Evolutionary conservation across 1,140 invertebrate genomes (phyloP).

Genomic region (Odontomachus brunneus): DNA sequence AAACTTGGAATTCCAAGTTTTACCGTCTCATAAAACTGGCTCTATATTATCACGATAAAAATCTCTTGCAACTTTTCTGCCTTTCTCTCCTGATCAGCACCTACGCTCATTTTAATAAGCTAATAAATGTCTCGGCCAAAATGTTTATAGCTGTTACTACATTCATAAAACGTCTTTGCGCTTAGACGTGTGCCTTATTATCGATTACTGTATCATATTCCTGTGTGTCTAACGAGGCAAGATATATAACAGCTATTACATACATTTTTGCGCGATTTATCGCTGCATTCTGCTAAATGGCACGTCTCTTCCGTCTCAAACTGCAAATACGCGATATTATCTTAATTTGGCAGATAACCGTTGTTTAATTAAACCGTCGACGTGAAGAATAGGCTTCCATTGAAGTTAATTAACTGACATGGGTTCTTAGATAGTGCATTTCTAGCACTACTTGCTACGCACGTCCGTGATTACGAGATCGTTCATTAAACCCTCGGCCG

Average conservation of each 20-base stretch:
- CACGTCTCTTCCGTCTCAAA: not conserved
- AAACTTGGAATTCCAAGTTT: constrained; percentile 27
- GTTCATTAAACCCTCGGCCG: constrained; percentile 40
- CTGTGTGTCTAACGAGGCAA: not conserved
- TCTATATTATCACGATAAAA: constrained; percentile 12
- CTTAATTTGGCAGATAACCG: not conserved
- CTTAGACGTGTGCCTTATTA: not conserved
- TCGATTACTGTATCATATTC: not conserved
- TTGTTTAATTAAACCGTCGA: constrained; percentile 23
- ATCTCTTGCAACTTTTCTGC: constrained; percentile 15
- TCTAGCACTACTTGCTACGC: not conserved
- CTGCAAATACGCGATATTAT: not conserved
- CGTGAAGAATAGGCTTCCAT: not conserved
- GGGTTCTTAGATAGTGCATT: not conserved
- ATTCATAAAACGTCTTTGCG: not conserved
- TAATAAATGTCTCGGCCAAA: not conserved
- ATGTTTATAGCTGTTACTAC: not conserved
- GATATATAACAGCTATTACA: too few relatives aligned
- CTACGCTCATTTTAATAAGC: not conserved
- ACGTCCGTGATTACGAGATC: constrained; percentile 27
- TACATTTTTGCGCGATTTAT: not conserved
- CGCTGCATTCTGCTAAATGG: not conserved
- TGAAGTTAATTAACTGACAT: constrained; percentile 34
- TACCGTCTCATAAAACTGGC: constrained; percentile 11
- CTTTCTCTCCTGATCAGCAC: not conserved